Evolutionary conservation across 2,113 vertebrate species (phyloP).

Genomic region (Melanerpes aurifrons): DNA sequence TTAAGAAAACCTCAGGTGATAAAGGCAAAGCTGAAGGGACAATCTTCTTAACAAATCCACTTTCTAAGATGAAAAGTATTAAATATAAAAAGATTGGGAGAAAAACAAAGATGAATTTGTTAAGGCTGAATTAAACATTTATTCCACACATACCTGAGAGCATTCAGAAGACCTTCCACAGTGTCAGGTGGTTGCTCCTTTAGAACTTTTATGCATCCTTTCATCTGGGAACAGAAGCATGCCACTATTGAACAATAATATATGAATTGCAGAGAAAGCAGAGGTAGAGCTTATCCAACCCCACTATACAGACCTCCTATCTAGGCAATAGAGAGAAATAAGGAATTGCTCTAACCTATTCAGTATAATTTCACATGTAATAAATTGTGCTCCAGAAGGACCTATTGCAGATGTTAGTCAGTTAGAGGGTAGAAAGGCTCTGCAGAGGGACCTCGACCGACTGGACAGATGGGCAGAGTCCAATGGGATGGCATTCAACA

Average conservation of each 20-base stretch:
- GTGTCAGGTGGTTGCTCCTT: slow-evolving; percentile 98
- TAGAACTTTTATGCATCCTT: slow-evolving; percentile 98
- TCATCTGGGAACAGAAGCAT: slow-evolving; percentile 87
- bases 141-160: slow-evolving; percentile 90
- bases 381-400: background rate
- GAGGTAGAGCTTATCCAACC: background rate
- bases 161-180: slow-evolving; percentile 96
- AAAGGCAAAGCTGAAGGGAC: background rate
- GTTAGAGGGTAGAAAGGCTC: no score
- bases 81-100: no score
- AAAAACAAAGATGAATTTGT: background rate
- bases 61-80: background rate
- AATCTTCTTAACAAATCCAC: background rate
- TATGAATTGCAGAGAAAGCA: slow-evolving; percentile 1
- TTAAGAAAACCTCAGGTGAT: background rate
- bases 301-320: background rate
- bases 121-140: background rate
- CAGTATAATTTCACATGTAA: background rate
- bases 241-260: slow-evolving; percentile 66
- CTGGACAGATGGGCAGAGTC: no score
- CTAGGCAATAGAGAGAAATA: background rate
- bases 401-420: no score
- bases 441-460: no score
- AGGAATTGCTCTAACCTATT: background rate
- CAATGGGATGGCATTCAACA: no score